These are phyloP conservation scores for Corythornis cristatus DNA, from an alignment of 2,113 vertebrate genomes.

Conservation along the genomic window DNA sequence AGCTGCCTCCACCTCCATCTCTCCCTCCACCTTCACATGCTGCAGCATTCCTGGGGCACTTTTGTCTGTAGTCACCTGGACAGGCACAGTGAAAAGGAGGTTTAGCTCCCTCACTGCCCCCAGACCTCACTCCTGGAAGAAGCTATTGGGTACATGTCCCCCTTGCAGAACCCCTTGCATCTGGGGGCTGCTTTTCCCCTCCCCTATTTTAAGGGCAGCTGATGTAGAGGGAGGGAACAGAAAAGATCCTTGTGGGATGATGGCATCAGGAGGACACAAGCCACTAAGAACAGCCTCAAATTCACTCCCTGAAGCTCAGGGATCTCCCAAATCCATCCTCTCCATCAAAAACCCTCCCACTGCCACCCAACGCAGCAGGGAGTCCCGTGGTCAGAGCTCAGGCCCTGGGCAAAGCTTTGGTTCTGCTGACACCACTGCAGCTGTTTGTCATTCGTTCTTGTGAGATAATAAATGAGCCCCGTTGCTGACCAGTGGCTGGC, in stretches of 20 bases:
- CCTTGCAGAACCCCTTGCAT: accelerated
- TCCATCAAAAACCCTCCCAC: neutral
- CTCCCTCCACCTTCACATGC: neutral
- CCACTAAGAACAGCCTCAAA: neutral
- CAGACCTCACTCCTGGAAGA: neutral
- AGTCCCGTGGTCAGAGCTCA: neutral
- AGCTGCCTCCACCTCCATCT: neutral
- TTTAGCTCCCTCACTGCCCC: neutral
- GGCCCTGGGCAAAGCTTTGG: conserved; percentile 32
- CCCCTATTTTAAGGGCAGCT: neutral
- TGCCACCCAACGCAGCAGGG: neutral
- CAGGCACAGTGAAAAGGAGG: neutral
- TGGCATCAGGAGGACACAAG: neutral
- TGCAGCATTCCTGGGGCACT: neutral
- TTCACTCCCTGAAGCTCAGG: conserved; percentile 31
- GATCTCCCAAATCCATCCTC: neutral
- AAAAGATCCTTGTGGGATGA: neutral
- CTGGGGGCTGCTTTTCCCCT: neutral
- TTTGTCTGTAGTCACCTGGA: neutral
- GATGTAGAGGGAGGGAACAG: neutral
- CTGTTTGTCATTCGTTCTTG: neutral
- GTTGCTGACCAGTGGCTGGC: neutral
- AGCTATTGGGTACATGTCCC: neutral
- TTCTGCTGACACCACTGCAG: conserved; percentile 35
- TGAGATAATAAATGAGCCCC: conserved; percentile 58